These are phyloP conservation scores for Nerophis lumbriciformis DNA, from an alignment of 2,113 vertebrate genomes.

Conservation along the genomic window DNA sequence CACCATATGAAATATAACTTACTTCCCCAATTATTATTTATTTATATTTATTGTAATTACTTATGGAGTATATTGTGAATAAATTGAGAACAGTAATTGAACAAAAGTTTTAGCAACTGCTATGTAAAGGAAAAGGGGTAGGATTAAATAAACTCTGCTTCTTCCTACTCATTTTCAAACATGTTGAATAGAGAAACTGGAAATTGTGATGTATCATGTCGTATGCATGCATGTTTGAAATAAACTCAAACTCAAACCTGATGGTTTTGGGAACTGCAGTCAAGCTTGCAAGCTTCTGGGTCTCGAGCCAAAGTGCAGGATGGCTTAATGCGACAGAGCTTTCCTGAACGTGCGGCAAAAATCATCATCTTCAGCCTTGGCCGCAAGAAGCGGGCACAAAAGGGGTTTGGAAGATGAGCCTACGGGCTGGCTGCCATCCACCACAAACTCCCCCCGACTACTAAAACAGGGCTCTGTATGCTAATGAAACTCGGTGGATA, in stretches of 20 bases:
- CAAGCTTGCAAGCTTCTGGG: slow-evolving; percentile 32
- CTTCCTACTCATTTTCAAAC: too few relatives aligned
- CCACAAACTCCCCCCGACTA: slow-evolving; percentile 25
- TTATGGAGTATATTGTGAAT: too few relatives aligned
- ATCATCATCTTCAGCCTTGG: slow-evolving; percentile 59
- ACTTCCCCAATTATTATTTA: too few relatives aligned
- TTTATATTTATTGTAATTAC: too few relatives aligned
- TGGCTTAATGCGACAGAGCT: slow-evolving; percentile 54
- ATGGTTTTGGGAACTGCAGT: slow-evolving; percentile 31
- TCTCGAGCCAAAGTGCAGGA: slow-evolving; percentile 35
- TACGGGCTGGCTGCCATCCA: slow-evolving; percentile 45
- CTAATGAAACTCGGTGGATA: slow-evolving; percentile 65
- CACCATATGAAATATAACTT: too few relatives aligned
- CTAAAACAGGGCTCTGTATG: slow-evolving; percentile 59
- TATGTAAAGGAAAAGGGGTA: too few relatives aligned
- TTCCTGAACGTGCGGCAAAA: slow-evolving; percentile 45
- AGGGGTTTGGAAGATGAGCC: slow-evolving; percentile 50
- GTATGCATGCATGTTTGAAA: too few relatives aligned
- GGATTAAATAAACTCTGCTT: too few relatives aligned
- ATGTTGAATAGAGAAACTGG: too few relatives aligned
- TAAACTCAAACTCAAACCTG: neutral
- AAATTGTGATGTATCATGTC: too few relatives aligned
- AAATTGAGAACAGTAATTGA: too few relatives aligned
- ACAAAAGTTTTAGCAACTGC: too few relatives aligned
- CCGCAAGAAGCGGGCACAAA: slow-evolving; percentile 50